Percentiles rank a stretch among this genome's conserved stretches.
Evolutionary conservation across 2,113 vertebrate genomes (phyloP).

Genomic region (Manacus vitellinus): DNA sequence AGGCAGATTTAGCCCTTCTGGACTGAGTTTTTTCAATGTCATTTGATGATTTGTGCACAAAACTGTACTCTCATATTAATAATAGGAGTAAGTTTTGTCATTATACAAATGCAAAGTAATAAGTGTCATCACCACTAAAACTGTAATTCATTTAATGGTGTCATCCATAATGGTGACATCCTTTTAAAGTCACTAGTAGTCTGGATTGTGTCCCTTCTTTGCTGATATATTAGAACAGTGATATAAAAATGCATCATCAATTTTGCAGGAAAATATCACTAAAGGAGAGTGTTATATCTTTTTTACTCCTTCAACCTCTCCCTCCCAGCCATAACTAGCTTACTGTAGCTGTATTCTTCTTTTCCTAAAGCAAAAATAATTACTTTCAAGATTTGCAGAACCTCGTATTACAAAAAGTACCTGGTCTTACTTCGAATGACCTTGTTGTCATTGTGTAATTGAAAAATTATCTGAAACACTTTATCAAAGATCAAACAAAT

Average conservation of each 20-base stretch:
- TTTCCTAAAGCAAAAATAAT: conserved; percentile 7
- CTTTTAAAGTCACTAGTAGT: neutral
- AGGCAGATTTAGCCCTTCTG: neutral
- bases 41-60: neutral
- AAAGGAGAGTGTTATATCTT: neutral
- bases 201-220: neutral
- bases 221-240: neutral
- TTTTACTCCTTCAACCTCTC: neutral
- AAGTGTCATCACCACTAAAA: neutral
- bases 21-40: neutral
- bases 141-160: neutral
- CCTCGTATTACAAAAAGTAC: neutral
- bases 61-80: neutral
- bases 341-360: neutral
- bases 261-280: neutral
- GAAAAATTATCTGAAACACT: conserved; percentile 15
- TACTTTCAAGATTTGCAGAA: neutral
- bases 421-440: neutral
- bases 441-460: neutral
- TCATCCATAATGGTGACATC: neutral
- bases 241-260: neutral
- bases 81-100: neutral
- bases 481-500: conserved; percentile 28
- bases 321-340: neutral
- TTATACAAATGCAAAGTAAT: neutral